phyloP scores from a whole-genome alignment of 2,888 invertebrate species.

The Dryomyza anilis region DNA sequence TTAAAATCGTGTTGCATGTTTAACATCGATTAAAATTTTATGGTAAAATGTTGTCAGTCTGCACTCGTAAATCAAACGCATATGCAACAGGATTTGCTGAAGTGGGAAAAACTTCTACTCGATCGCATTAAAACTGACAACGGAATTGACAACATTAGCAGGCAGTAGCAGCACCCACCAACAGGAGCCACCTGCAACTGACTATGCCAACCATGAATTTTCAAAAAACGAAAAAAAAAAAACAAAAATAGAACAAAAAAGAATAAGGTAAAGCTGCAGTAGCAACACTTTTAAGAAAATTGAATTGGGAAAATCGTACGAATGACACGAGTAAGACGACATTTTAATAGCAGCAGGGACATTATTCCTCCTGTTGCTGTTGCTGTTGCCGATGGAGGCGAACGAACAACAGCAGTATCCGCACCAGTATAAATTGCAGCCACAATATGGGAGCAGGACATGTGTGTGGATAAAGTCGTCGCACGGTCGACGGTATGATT shows the following conservation, averaged over 20 bases:
- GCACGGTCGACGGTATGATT: slow-evolving; percentile 20
- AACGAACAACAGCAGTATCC: neutral
- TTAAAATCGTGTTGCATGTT: no score
- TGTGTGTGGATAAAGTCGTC: slow-evolving; percentile 16
- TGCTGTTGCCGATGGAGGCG: no score
- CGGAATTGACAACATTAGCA: neutral
- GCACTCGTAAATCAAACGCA: slow-evolving; percentile 16
- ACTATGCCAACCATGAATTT: neutral
- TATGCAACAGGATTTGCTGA: slow-evolving; percentile 3
- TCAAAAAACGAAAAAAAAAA: neutral
- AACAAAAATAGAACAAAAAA: neutral
- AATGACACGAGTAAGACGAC: slow-evolving; percentile 29
- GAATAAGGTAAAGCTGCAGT: neutral
- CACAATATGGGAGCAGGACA: neutral
- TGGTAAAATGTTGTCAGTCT: slow-evolving; percentile 10
- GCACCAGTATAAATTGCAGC: neutral
- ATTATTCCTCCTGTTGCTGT: no score
- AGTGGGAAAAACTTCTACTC: neutral
- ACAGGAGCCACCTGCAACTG: neutral
- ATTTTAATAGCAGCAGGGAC: slow-evolving; percentile 45
- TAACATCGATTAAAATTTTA: slow-evolving; percentile 26
- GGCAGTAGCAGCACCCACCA: neutral
- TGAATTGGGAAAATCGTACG: slow-evolving; percentile 51
- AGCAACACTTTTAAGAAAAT: slow-evolving; percentile 55
- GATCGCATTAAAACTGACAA: slow-evolving; percentile 9